Base-by-base conservation (phyloP, 2,113 vertebrate species). In the Fulmarus glacialis region DNA sequence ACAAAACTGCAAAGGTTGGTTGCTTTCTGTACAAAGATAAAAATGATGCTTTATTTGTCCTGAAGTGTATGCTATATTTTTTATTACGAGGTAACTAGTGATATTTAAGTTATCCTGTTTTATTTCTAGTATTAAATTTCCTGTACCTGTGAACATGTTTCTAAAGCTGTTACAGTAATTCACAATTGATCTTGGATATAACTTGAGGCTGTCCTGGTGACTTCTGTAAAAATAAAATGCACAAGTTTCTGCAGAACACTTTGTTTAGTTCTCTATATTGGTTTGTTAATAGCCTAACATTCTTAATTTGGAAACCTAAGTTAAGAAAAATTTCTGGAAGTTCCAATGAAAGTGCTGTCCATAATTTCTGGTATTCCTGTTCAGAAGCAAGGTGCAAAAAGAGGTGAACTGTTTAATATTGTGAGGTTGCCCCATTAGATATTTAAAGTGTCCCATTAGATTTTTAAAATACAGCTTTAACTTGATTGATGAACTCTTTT, bases 1-100 rank as follows among this genome's bases (percentile, higher is more conserved):
- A 99, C 97, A 99, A 98, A 96, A 99, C 98, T 24, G 99, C 99
- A 75, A 99, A 99, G 99, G 99, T 99, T 90, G 63, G 95, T n/a
- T 88, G 15, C 15, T 56, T 88, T 85, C 34, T 62, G 3, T 82
- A 79, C 13, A 81, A 77, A 89, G 52, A 53, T 64, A 43, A 66
- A 75, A 78, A 22, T 11, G 4, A 50, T 90, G 12, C 23, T 19
- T 68, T 80, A 16, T 83, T 62, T 95, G 21, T 73, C 48, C 66
- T 80, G 66, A 68, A 50, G 80, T 24, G 3, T 43, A 16, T 66
- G 34, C 53, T 89, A 0, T 86, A 26, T 43, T 30, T 79, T 81
- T 75, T 45, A 62, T 70, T 79, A 45, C 53, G 56, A 87, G 34
- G 9, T 77, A 89, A 30, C 26, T 63, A 42, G 42, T 36, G 16